A percentile compares a stretch with the other conserved stretches of the same genome.
phyloP scores from a whole-genome alignment of 2,888 invertebrate species.

The Aquatica leii region DNA sequence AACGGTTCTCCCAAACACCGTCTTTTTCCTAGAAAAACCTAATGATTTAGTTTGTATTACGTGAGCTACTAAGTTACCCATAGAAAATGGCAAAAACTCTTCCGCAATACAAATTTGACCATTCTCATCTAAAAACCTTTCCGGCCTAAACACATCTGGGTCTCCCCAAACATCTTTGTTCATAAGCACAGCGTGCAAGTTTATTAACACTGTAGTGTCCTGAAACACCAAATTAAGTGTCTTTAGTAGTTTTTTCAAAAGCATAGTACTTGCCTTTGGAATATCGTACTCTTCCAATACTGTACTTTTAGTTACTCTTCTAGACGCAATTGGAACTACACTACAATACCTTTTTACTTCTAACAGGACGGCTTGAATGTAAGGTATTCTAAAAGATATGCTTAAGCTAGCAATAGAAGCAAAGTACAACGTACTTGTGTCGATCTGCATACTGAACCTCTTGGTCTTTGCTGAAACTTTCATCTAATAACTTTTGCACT shows the following conservation, averaged over 20 bases:
- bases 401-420: not conserved
- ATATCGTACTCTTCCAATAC: constrained; percentile 64
- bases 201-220: constrained; percentile 55
- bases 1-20: constrained; percentile 72
- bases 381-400: constrained; percentile 59
- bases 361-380: constrained; percentile 64
- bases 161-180: constrained; percentile 68
- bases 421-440: constrained; percentile 55
- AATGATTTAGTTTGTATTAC: no score
- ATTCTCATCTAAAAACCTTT: constrained; percentile 65
- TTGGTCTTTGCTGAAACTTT: constrained; percentile 58
- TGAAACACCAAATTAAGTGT: no score
- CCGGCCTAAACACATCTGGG: constrained; percentile 70
- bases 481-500: constrained; percentile 65
- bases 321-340: constrained; percentile 63
- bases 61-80: no score
- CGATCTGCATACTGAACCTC: constrained; percentile 61
- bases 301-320: constrained; percentile 64
- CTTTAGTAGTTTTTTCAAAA: no score
- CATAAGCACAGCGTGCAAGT: constrained; percentile 63
- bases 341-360: constrained; percentile 63
- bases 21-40: constrained; percentile 65
- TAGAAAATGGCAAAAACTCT: constrained; percentile 50
- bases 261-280: constrained; percentile 53
- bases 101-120: constrained; percentile 52